phyloP scores from a whole-genome alignment of 2,113 vertebrate species.

The Heterocephalus glaber region DNA sequence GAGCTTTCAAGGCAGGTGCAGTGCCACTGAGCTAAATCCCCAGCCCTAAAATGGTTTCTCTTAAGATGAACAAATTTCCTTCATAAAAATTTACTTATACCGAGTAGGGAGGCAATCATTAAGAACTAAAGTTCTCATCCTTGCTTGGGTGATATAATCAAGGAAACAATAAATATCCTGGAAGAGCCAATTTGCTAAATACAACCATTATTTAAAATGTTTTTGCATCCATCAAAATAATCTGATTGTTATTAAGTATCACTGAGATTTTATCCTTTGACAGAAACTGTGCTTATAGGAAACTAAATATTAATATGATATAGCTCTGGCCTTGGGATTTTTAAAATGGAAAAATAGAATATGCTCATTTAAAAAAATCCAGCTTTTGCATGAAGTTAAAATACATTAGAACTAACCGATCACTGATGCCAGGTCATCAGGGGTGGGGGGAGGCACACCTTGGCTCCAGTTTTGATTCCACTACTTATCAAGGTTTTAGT shows the following conservation, averaged over 20 bases:
- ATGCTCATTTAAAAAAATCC: neutral
- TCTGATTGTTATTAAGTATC: neutral
- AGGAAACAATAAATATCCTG: neutral
- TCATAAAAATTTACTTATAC: conserved; percentile 23
- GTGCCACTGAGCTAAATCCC: no score
- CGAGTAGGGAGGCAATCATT: neutral
- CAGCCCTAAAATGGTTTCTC: no score
- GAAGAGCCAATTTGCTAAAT: neutral
- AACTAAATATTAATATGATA: neutral
- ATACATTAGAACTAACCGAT: neutral
- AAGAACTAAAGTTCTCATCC: neutral
- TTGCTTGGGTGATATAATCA: neutral
- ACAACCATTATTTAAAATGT: neutral
- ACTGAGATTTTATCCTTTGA: neutral
- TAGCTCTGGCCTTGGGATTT: neutral
- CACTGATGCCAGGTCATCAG: neutral
- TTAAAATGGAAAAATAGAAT: neutral
- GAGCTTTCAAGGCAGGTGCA: no score
- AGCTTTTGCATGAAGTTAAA: neutral
- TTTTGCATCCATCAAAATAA: conserved; percentile 49
- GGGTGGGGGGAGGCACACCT: neutral
- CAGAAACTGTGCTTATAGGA: neutral
- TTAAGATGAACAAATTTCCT: neutral
- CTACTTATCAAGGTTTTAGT: neutral
- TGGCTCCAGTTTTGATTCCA: neutral